These are phyloP conservation scores for Pseudomugil gertrudae DNA, from an alignment of 2,797 vertebrate genomes.

Conservation along the genomic window DNA sequence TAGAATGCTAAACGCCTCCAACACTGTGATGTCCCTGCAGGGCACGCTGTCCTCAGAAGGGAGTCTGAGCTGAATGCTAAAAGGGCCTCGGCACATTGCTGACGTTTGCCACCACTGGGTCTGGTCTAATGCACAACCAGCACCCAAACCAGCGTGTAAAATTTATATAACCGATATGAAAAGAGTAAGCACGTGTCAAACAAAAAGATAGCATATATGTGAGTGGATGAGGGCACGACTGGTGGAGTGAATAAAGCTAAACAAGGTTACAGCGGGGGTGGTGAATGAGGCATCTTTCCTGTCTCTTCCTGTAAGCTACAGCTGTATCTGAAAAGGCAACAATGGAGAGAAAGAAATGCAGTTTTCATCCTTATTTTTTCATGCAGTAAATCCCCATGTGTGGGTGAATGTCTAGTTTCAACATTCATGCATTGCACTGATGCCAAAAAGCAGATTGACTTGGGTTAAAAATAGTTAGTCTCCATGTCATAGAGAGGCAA, in stretches of 20 bases:
- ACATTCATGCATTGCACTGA: slow-evolving; percentile 19
- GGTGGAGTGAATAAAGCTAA: slow-evolving; percentile 36
- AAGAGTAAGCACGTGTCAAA: slow-evolving; percentile 1
- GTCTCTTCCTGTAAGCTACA: slow-evolving; percentile 35
- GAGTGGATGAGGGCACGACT: slow-evolving; percentile 9
- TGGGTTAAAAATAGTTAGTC: slow-evolving; percentile 5
- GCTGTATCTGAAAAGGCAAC: slow-evolving; percentile 22
- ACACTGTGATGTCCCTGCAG: slow-evolving; percentile 70
- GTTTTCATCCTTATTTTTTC: slow-evolving; percentile 1
- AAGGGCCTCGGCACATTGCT: slow-evolving; percentile 17
- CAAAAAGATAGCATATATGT: slow-evolving; percentile 7
- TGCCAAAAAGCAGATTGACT: slow-evolving; percentile 21
- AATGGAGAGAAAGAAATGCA: neutral
- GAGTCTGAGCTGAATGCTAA: slow-evolving; percentile 71
- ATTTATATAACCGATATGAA: slow-evolving; percentile 29
- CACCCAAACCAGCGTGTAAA: neutral
- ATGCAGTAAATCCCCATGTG: slow-evolving; percentile 18
- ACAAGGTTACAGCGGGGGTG: slow-evolving; percentile 33
- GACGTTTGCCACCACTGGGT: slow-evolving; percentile 22
- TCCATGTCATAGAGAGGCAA: slow-evolving; percentile 4
- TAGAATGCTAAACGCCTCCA: slow-evolving; percentile 69
- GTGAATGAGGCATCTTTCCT: slow-evolving; percentile 45
- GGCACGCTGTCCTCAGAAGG: slow-evolving; percentile 60
- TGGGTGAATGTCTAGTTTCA: slow-evolving; percentile 17
- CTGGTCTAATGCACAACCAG: slow-evolving; percentile 31